Evolutionary conservation across 2,113 vertebrate species (phyloP).

Genomic region (Rhabdornis inornatus): DNA sequence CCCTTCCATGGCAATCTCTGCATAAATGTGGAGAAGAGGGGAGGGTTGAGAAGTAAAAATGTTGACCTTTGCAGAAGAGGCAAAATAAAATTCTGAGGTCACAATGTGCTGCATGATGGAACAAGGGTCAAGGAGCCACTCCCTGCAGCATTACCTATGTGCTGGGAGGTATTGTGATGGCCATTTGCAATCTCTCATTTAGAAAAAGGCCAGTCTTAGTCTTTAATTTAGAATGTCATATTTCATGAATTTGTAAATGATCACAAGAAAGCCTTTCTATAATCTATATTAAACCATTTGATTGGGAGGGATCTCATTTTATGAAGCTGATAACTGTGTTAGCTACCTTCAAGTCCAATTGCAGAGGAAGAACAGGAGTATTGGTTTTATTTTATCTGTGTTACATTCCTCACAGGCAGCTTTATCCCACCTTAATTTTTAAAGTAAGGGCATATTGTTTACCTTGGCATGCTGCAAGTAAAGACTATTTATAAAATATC

Average conservation of each 20-base stretch:
- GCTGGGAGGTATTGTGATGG: background rate
- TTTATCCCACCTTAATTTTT: background rate
- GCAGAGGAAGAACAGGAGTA: background rate
- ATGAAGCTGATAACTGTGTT: background rate
- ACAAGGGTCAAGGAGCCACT: conserved; percentile 13
- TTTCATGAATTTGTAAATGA: conserved; percentile 33
- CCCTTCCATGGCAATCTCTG: background rate
- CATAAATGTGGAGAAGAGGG: background rate
- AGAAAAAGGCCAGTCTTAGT: conserved; percentile 26
- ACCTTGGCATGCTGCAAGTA: background rate
- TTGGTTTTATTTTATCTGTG: background rate
- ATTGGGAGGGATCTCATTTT: rapidly evolving
- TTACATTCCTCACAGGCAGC: background rate
- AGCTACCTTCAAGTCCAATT: background rate
- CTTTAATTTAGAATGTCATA: conserved; percentile 22
- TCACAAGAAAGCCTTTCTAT: conserved; percentile 26
- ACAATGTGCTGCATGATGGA: background rate
- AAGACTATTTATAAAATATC: conserved; percentile 30
- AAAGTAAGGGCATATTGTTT: background rate
- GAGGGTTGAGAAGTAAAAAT: background rate
- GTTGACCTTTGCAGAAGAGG: background rate
- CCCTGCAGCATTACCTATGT: conserved; percentile 4
- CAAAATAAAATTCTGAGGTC: background rate
- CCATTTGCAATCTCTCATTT: conserved; percentile 39
- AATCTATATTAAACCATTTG: conserved; percentile 54